Evolutionary conservation across 2,797 vertebrate genomes (phyloP).

Genomic region (Phrynocephalus vlangalii): DNA sequence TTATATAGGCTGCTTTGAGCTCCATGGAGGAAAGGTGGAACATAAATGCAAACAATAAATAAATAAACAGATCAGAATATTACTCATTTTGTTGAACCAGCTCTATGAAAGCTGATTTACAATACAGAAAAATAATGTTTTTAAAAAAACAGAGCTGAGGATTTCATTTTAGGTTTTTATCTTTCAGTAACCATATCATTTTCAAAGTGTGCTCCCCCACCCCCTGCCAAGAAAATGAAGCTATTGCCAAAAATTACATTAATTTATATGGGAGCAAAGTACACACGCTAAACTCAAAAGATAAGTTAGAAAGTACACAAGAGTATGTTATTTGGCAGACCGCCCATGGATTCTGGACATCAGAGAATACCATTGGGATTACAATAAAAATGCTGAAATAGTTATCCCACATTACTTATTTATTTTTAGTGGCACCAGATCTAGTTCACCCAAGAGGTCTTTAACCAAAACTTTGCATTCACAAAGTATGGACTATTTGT

Average conservation of each 20-base stretch:
- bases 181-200: not conserved
- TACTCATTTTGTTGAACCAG: not conserved
- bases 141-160: not conserved
- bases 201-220: not conserved
- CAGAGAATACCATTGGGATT: conserved; percentile 36
- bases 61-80: not conserved
- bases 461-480: conserved; percentile 18
- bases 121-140: not conserved
- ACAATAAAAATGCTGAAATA: conserved; percentile 41
- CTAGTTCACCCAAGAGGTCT: conserved; percentile 7
- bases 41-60: too few relatives aligned
- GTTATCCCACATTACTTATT: conserved; percentile 44
- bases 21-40: too few relatives aligned
- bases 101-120: not conserved
- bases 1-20: too few relatives aligned
- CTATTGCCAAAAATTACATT: conserved; percentile 21
- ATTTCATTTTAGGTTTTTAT: not conserved
- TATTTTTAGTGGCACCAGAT: conserved; percentile 38
- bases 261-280: conserved; percentile 20
- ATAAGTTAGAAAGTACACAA: not conserved
- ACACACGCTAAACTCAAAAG: not conserved
- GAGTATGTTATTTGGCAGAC: conserved; percentile 14
- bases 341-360: conserved; percentile 9
- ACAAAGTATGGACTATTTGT: conserved; percentile 18
- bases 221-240: not conserved